Evolutionary conservation across 2,797 vertebrate genomes (phyloP).

Genomic region (Sebastes minor): DNA sequence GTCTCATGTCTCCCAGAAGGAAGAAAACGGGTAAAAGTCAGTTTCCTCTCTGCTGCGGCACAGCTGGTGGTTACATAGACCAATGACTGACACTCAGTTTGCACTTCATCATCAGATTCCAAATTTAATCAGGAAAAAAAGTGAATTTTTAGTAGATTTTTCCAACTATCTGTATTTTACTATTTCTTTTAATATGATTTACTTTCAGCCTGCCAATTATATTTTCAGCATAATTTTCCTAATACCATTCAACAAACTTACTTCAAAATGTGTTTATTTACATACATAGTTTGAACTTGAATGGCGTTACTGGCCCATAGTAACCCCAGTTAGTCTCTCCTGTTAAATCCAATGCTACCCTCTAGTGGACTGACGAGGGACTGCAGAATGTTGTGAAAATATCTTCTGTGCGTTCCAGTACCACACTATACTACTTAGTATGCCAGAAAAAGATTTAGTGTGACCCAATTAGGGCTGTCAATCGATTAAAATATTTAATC

Average conservation of each 20-base stretch:
- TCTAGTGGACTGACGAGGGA: slow-evolving; percentile 33
- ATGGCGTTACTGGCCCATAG: not conserved
- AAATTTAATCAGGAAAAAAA: not conserved
- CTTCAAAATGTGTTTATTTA: not conserved
- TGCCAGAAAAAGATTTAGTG: no score
- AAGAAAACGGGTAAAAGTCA: not conserved
- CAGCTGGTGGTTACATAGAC: not conserved
- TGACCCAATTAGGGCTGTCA: no score
- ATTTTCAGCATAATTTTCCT: not conserved
- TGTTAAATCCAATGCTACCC: slow-evolving; percentile 23
- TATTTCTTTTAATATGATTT: not conserved
- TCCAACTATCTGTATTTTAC: not conserved
- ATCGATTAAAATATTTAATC: no score
- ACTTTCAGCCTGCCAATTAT: not conserved
- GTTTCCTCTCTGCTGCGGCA: slow-evolving; percentile 15
- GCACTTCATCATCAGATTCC: not conserved
- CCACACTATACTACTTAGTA: no score
- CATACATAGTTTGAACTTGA: slow-evolving; percentile 1
- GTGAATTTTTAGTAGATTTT: not conserved
- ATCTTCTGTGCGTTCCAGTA: no score
- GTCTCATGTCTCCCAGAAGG: slow-evolving; percentile 51
- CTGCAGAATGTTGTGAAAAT: not conserved
- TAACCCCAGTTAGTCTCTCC: not conserved
- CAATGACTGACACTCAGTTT: not conserved
- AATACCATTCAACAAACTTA: not conserved